Evolutionary conservation across 2,797 vertebrate genomes (phyloP).

Genomic region (Neopelma chrysocephalum): DNA sequence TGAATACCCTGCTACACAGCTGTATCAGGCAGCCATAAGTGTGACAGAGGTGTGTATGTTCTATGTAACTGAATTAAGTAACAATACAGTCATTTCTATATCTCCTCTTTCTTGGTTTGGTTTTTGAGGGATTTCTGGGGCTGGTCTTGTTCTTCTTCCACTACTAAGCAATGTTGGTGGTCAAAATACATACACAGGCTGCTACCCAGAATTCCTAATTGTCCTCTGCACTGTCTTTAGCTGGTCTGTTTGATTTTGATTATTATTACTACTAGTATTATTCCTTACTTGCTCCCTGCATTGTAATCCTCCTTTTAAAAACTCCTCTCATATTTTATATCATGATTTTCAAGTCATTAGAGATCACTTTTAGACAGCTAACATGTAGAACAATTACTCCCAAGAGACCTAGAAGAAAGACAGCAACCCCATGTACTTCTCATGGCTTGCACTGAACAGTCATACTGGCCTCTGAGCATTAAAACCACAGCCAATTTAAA

Average conservation of each 20-base stretch:
- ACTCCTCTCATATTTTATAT: neutral
- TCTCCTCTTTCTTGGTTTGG: neutral
- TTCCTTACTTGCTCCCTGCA: neutral
- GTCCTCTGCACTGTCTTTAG: neutral
- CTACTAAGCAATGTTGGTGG: neutral
- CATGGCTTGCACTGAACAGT: neutral
- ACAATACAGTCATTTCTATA: neutral
- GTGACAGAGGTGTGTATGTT: fast-evolving
- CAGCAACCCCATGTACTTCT: neutral
- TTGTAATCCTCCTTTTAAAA: neutral
- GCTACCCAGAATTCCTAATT: neutral
- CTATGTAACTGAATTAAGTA: neutral
- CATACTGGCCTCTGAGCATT: neutral
- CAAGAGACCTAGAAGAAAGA: neutral
- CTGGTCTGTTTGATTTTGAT: neutral
- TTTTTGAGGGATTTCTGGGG: neutral
- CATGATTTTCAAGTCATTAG: neutral
- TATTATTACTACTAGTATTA: neutral
- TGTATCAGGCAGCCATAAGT: neutral
- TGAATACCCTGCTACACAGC: neutral
- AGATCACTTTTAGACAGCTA: neutral
- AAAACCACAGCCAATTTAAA: neutral
- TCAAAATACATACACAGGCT: neutral
- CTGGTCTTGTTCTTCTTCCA: neutral
- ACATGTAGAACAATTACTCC: neutral